These are phyloP conservation scores for Steinernema scapterisci DNA, from an alignment of 2,888 invertebrate genomes.

Conservation along the genomic window DNA sequence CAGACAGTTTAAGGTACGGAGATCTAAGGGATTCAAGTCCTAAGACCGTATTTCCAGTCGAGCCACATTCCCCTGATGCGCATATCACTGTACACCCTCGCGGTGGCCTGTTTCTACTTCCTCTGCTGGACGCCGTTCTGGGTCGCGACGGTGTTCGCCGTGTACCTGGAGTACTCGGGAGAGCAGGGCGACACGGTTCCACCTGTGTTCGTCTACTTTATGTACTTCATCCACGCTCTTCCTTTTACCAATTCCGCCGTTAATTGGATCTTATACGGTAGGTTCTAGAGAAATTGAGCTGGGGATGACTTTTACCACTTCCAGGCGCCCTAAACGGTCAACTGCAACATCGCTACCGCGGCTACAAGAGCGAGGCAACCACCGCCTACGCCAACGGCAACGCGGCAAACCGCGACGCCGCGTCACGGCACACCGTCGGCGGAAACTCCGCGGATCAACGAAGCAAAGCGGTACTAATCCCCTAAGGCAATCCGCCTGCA, in stretches of 20 bases:
- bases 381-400: constrained; percentile 9
- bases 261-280: constrained; percentile 66
- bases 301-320: constrained; percentile 11
- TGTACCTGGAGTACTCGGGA: constrained; percentile 60
- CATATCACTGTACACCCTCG: constrained; percentile 64
- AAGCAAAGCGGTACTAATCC: constrained; percentile 25
- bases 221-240: constrained; percentile 66
- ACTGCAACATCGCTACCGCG: constrained; percentile 57
- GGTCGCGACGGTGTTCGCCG: constrained; percentile 64
- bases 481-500: constrained; percentile 1
- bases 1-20: constrained; percentile 58
- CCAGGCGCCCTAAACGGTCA: constrained; percentile 63
- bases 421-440: not conserved
- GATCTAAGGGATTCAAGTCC: not conserved
- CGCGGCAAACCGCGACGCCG: not conserved
- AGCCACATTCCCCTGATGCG: constrained; percentile 64
- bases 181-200: constrained; percentile 53
- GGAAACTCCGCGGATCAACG: not conserved
- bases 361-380: constrained; percentile 21
- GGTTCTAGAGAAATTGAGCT: not conserved
- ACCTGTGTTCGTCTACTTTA: constrained; percentile 59
- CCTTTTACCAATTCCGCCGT: constrained; percentile 66
- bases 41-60: constrained; percentile 45
- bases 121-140: constrained; percentile 66
- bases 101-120: constrained; percentile 66